Conservation (phyloP, 2,888 invertebrate species). For the Pteria penguin region DNA sequence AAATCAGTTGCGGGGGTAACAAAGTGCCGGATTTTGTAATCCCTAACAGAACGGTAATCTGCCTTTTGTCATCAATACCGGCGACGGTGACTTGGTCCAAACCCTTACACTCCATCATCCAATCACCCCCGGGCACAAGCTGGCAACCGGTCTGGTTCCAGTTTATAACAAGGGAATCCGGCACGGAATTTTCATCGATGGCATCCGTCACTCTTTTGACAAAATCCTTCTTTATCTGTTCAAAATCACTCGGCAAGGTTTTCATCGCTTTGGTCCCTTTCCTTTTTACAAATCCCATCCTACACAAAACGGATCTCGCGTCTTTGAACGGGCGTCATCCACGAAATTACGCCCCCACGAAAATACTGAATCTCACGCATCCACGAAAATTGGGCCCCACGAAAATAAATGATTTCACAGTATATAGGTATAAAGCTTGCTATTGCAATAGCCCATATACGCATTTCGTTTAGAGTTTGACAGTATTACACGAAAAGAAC, state of each 20-base stretch:
- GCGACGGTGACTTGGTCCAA: constrained; percentile 27
- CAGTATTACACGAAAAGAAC: too few species aligned
- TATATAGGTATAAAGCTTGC: too few species aligned
- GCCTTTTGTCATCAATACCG: too few species aligned
- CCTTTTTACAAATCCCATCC: constrained; percentile 47
- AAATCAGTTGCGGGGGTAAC: constrained; percentile 53
- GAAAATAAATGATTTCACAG: too few species aligned
- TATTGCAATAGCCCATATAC: too few species aligned
- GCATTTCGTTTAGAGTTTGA: too few species aligned
- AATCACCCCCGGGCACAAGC: constrained; percentile 49
- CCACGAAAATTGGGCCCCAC: too few species aligned
- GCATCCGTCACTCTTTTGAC: constrained; percentile 26
- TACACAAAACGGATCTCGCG: too few species aligned
- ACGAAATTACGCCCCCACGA: too few species aligned
- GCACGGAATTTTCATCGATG: constrained; percentile 33
- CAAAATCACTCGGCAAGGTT: too few species aligned
- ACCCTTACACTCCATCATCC: constrained; percentile 46
- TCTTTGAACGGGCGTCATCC: too few species aligned
- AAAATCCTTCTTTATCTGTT: constrained; percentile 28
- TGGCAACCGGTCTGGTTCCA: constrained; percentile 52
- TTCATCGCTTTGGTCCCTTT: constrained; percentile 47
- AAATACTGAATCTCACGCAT: too few species aligned
- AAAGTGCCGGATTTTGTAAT: constrained; percentile 42
- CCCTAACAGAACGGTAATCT: constrained; percentile 46
- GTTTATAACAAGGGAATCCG: constrained; percentile 45